Evolutionary conservation across 2,797 vertebrate genomes (phyloP), one percentile per base, ranked within the genome.

Genomic region (Anas bernieri): DNA sequence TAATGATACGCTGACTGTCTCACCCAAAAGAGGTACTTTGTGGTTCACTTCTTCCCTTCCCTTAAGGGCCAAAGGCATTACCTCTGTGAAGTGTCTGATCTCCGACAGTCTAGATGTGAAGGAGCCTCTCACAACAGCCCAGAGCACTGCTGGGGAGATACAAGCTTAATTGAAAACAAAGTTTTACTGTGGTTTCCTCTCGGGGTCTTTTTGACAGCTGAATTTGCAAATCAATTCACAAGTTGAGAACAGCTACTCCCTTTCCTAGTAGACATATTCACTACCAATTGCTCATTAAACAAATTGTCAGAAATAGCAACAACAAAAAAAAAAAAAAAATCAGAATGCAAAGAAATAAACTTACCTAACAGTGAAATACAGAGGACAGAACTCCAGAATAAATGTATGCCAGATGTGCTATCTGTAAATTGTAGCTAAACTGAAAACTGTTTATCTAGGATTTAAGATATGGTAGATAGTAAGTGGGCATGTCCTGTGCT

Each of bases 211-310:
- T 73, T 93, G 87, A 82, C 37, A 88, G 48, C n/a, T 96, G 41
- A 77, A 72, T 78, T 94, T 96, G 80, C 72, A 91, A 95, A 89
- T 87, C 75, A 90, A 52, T 90, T 89, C 83, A 63, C 41, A 30
- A 41, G 54, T 31, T 1, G 0, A 62, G 67, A 91, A 41, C 10
- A 86, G 81, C 25, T 33, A 26, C 48, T 74, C 35, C 73, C 25
- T 68, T 31, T 52, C 45, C 54, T 74, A n/a, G 18, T 26, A 94
- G 72, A 92, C 28, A 15, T 2, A 90, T 66, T 55, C 37, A 83
- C 79, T 67, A 75, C 25, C 46, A 69, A 72, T 30, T 90, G 35
- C 25, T 83, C 6, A 3, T 50, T 59, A 88, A 82, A 82, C 48
- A 87, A 18, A 45, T 66, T 86, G 90, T 86, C 69, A 9, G 59